Base-by-base conservation (phyloP, 2,888 invertebrate species). In the Horisme vitalbata region DNA sequence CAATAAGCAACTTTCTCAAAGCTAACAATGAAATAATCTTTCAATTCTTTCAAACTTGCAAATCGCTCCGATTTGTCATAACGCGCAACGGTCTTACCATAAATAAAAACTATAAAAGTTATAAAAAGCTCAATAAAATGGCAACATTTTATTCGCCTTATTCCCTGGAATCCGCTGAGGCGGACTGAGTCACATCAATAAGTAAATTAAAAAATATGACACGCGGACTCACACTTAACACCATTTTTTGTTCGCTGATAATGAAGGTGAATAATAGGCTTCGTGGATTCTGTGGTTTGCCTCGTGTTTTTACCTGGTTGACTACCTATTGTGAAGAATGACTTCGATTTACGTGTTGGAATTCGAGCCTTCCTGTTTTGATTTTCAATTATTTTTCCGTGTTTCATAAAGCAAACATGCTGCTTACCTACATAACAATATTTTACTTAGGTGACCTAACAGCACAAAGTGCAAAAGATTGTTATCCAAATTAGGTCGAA, bases 131-230 rank as follows among this genome's bases (percentile, higher is more conserved):
- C 36, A 18, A 35, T 43, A 36, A 43, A 43, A 30, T 12, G 4
- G 15, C 21, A 18, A 31, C 23, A 36, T 34, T 41, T 41, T 27
- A 36, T 41, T 28, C 12, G 13, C 32, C 47, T 49, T 41, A 44
- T 37, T 34, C 38, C 26, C 4, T 33, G 34, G 20, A 35, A 35
- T 41, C 20, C 35, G 43, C 45, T 32, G 35, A 5, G 20, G 27
- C 26, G 36, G 11, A 15, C 9, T 44, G 43, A 43, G 8, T 52
- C 49, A 45, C 45, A 43, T 36, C 33, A 35, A 33, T 26, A 14
- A 30, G 6, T 43, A 34, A 45, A 47, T 56, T 50, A 47, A 49
- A 55, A 53, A 46, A 41, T 49, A 58, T 56, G 58, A 56, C 53
- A 45, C 36, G 49, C 18, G 4, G 31, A 46, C 48, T 54, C 54